Evolutionary conservation across 2,797 vertebrate genomes (phyloP), one percentile per base, ranked within the genome.

Genomic region (Anisognathus igniventris): DNA sequence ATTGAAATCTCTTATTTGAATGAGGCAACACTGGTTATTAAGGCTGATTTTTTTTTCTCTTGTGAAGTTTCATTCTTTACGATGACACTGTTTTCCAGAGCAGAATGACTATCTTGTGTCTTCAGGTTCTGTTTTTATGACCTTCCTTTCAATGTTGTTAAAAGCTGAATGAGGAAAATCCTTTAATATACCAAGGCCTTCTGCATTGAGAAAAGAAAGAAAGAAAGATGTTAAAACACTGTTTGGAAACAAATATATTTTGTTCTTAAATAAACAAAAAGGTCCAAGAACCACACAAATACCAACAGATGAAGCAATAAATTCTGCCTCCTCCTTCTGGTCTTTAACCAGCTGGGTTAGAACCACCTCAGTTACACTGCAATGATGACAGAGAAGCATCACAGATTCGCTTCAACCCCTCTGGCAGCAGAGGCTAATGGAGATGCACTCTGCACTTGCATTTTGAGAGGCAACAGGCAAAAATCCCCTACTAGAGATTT

Each of bases 21-120:
- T 99, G 99, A 99, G 99, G 99, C 99, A 99, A 98, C 99, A 72
- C 98, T 98, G 99, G 99, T 99, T 99, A 98, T 99, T 99, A 99
- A 99, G 99, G 99, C 99, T 99, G 98, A 98, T 70, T 98, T 87
- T 91, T 91, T 93, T 98, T 61, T 88, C 98, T 98, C 98, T 98
- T 98, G 98, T 98, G 98, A 96, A 97, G 95, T 95, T 97, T 96
- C 95, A 87, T 96, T 97, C 95, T 96, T 94, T 96, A 81, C 86
- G 92, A 71, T 50, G 94, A 96, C 66, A 94, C 94, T 83, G 13
- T 92, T 94, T 96, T 96, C 92, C 96, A 92, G 73, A 95, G 93
- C 84, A 92, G 64, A 86, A 91, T 81, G 89, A 98, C 99, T 99
- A 99, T 99, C 98, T 99, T 96, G 99, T 98, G 97, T 99, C 99